phyloP scores from a whole-genome alignment of 2,113 vertebrate species.

The Mesoclemmys tuberculata region DNA sequence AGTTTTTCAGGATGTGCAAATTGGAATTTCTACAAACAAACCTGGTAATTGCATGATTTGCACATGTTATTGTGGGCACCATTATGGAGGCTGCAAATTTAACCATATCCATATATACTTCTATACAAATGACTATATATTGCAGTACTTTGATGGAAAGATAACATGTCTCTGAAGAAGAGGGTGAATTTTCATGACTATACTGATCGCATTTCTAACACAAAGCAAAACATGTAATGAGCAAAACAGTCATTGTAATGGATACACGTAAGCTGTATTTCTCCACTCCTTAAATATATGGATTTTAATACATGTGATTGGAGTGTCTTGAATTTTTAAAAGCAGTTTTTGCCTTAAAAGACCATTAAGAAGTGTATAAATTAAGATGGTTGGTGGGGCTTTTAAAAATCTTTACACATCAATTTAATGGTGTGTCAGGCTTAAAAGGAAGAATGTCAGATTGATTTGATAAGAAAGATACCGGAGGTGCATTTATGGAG shows the following conservation, averaged over 20 bases:
- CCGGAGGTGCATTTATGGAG: constrained; percentile 28
- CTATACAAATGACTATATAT: neutral
- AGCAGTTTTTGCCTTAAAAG: constrained; percentile 41
- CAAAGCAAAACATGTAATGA: neutral
- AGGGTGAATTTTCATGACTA: neutral
- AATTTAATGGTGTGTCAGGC: constrained; percentile 40
- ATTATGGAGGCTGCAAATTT: neutral
- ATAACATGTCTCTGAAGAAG: neutral
- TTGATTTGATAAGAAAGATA: constrained; percentile 53
- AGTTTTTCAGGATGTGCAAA: neutral
- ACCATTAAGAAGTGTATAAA: constrained; percentile 52
- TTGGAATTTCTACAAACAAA: neutral
- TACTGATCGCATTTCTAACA: constrained; percentile 5
- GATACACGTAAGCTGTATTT: constrained; percentile 20
- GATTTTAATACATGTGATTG: constrained; percentile 33
- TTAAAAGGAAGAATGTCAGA: constrained; percentile 16
- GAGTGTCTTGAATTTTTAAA: constrained; percentile 12
- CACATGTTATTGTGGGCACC: neutral
- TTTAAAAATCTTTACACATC: constrained; percentile 54
- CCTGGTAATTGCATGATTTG: neutral
- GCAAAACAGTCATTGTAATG: neutral
- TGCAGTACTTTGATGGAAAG: neutral
- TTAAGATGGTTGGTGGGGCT: constrained; percentile 7
- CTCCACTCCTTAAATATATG: neutral
- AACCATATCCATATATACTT: neutral